These are phyloP conservation scores for Hemistola chrysoprasaria DNA, from an alignment of 2,888 invertebrate genomes.

Conservation along the genomic window DNA sequence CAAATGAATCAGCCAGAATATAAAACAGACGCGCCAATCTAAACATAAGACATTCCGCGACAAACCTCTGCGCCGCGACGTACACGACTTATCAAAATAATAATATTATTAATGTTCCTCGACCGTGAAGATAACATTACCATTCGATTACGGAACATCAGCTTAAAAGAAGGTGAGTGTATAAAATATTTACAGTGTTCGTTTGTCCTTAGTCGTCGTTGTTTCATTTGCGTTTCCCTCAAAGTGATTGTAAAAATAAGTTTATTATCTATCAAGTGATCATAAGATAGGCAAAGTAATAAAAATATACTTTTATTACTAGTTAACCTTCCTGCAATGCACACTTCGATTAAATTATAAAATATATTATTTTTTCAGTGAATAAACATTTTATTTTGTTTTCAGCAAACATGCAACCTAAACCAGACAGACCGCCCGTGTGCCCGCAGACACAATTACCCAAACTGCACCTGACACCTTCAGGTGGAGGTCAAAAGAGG, in stretches of 20 bases:
- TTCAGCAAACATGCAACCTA: slow-evolving; percentile 69
- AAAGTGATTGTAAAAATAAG: slow-evolving; percentile 11
- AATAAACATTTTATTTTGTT: slow-evolving; percentile 26
- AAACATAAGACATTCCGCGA: slow-evolving; percentile 54
- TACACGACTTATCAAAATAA: slow-evolving; percentile 31
- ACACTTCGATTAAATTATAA: too few species aligned
- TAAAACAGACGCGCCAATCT: slow-evolving; percentile 57
- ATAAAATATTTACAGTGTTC: slow-evolving; percentile 3
- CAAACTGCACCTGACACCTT: slow-evolving; percentile 64
- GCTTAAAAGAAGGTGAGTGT: slow-evolving; percentile 61
- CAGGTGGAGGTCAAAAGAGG: slow-evolving; percentile 52
- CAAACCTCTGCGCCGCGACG: slow-evolving; percentile 31
- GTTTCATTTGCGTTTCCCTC: too few species aligned
- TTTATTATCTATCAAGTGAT: too few species aligned
- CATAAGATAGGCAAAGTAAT: neutral
- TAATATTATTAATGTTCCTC: slow-evolving; percentile 60
- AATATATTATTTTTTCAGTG: slow-evolving; percentile 3
- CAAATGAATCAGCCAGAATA: slow-evolving; percentile 70
- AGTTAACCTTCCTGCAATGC: too few species aligned
- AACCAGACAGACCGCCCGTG: slow-evolving; percentile 62
- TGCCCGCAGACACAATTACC: slow-evolving; percentile 60
- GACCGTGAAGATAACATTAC: slow-evolving; percentile 63
- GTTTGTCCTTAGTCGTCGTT: too few species aligned
- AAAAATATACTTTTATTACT: neutral
- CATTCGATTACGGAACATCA: slow-evolving; percentile 60